Conservation (phyloP, 2,888 invertebrate genomes). For the Itoplectis maculator region DNA sequence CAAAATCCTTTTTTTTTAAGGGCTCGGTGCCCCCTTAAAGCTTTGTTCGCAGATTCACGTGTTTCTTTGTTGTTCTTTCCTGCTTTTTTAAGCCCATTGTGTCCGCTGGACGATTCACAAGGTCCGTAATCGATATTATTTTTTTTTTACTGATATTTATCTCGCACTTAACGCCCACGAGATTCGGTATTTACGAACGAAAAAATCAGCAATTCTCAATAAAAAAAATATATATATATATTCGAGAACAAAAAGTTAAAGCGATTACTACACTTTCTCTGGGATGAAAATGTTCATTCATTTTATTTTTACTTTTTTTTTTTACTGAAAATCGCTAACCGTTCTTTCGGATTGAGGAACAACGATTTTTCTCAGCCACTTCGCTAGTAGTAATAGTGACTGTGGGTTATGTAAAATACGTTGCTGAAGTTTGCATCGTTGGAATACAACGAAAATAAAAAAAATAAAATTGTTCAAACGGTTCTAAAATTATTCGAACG, state of each 20-base stretch:
- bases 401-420: slow-evolving; percentile 11
- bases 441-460: no score
- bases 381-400: neutral
- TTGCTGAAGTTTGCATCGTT: no score
- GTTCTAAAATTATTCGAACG: no score
- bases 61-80: neutral
- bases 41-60: slow-evolving; percentile 26
- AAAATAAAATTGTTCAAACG: no score
- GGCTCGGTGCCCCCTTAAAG: slow-evolving; percentile 19
- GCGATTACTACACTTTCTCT: neutral
- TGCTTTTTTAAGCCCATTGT: neutral
- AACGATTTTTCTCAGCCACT: slow-evolving; percentile 10
- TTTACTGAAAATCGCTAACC: neutral
- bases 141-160: neutral
- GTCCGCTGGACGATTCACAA: slow-evolving; percentile 5
- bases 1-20: no score
- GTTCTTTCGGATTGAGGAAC: neutral
- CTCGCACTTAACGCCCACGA: neutral
- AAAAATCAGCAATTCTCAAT: neutral
- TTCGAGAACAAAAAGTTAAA: neutral
- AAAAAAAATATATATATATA: neutral
- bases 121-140: neutral
- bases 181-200: neutral
- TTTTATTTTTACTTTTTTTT: neutral
- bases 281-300: neutral